Evolutionary conservation across 1,140 invertebrate genomes (phyloP).

Genomic region (Spodoptera frugiperda): DNA sequence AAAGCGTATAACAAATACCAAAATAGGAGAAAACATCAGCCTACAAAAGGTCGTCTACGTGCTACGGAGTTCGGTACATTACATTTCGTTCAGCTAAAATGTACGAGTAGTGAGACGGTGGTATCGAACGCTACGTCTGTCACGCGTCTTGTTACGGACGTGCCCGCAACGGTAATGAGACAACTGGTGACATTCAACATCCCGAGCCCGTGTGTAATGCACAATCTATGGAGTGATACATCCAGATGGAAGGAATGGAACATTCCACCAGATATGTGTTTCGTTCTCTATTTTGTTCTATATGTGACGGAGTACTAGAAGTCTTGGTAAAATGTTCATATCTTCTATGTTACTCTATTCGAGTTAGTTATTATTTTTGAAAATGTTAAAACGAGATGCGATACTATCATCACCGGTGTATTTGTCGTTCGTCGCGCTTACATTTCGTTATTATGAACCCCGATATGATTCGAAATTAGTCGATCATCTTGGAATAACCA

Average conservation of each 20-base stretch:
- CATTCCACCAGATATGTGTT: no score
- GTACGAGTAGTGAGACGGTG: constrained; percentile 45
- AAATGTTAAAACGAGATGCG: no score
- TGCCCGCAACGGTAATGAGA: constrained; percentile 50
- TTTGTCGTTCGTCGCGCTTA: no score
- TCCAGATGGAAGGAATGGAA: not conserved
- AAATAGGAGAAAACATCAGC: not conserved
- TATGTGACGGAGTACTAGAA: not conserved
- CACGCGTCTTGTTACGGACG: constrained; percentile 54
- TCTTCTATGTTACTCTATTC: no score
- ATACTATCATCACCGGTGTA: no score
- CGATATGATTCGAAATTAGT: no score
- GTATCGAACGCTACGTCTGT: constrained; percentile 49
- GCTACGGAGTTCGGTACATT: not conserved
- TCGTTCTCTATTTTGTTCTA: not conserved
- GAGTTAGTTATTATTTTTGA: no score
- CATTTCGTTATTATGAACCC: no score
- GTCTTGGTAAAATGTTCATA: no score
- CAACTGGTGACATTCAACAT: constrained; percentile 25
- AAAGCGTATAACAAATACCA: not conserved
- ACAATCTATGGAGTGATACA: not conserved
- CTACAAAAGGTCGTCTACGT: constrained; percentile 16
- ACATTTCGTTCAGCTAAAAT: constrained; percentile 20
- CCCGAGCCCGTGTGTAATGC: not conserved
- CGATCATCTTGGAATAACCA: no score